These are phyloP conservation scores for Drosophila nigromelanica DNA, from an alignment of 1,140 invertebrate species.

Conservation along the genomic window DNA sequence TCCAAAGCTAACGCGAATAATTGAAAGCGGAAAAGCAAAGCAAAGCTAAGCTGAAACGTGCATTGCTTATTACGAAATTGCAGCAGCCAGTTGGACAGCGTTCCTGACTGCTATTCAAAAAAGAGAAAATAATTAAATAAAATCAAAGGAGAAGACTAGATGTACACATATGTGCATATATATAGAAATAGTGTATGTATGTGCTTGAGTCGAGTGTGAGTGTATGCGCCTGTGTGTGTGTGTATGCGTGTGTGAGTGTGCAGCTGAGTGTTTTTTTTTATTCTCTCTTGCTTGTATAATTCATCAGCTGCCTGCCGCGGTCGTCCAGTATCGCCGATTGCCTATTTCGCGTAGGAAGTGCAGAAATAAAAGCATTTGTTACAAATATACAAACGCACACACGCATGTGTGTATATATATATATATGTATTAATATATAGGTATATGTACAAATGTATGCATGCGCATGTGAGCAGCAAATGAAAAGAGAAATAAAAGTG, in stretches of 20 bases:
- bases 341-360: constrained; percentile 33
- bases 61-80: constrained; percentile 57
- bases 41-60: constrained; percentile 43
- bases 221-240: constrained; percentile 9
- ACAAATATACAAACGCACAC: constrained; percentile 17
- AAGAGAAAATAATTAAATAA: constrained; percentile 15
- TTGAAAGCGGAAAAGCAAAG: constrained; percentile 41
- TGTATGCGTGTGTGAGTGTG: constrained; percentile 31
- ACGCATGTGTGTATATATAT: constrained; percentile 6
- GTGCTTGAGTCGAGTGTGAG: constrained; percentile 1
- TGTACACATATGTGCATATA: constrained; percentile 40
- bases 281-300: constrained; percentile 36
- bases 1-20: constrained; percentile 48
- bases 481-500: constrained; percentile 14
- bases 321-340: constrained; percentile 22
- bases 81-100: constrained; percentile 39
- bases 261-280: constrained; percentile 35
- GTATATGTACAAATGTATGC: constrained; percentile 24
- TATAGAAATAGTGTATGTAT: constrained; percentile 47
- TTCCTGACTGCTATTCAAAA: constrained; percentile 28
- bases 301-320: constrained; percentile 29
- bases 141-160: constrained; percentile 32
- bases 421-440: constrained; percentile 9
- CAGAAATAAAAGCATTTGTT: constrained; percentile 30
- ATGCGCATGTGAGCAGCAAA: constrained; percentile 30